Evolutionary conservation across 1,140 invertebrate species (phyloP).

Genomic region (Drosophila micromelanica): DNA sequence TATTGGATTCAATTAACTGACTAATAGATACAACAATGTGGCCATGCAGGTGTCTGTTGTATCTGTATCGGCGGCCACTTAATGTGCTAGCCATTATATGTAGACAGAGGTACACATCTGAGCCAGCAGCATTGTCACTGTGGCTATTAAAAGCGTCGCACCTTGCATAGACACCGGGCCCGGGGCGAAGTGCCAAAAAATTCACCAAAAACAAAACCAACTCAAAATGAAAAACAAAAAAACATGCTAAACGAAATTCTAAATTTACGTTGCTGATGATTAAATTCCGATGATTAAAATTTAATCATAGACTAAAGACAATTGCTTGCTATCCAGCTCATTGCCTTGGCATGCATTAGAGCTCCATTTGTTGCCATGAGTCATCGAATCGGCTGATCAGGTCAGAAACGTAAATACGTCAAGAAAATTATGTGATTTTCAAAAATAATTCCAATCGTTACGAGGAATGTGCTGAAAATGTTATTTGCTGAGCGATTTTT

Average conservation of each 20-base stretch:
- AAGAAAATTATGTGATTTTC: constrained; percentile 16
- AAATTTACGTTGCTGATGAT: constrained; percentile 17
- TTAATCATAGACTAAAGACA: constrained; percentile 25
- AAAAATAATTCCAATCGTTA: constrained; percentile 29
- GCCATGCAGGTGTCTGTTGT: constrained; percentile 19
- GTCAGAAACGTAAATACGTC: background rate
- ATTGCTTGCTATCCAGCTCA: constrained; percentile 61
- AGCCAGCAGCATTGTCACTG: constrained; percentile 18
- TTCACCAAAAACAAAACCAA: background rate
- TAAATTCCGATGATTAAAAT: constrained; percentile 22
- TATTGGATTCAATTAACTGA: constrained; percentile 11
- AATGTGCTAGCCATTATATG: background rate
- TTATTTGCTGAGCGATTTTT: constrained; percentile 10
- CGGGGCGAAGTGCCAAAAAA: constrained; percentile 39
- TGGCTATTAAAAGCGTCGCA: constrained; percentile 45
- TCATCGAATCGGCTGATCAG: background rate
- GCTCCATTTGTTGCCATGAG: too few species aligned
- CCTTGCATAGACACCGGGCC: constrained; percentile 17
- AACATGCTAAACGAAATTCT: constrained; percentile 7
- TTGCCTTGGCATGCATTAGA: too few species aligned
- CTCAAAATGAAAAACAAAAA: background rate
- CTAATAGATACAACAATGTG: constrained; percentile 33
- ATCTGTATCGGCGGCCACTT: constrained; percentile 11
- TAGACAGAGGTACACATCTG: background rate
- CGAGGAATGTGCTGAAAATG: constrained; percentile 38